These are phyloP conservation scores for Ascaphus truei DNA, from an alignment of 2,113 vertebrate genomes.

Conservation along the genomic window DNA sequence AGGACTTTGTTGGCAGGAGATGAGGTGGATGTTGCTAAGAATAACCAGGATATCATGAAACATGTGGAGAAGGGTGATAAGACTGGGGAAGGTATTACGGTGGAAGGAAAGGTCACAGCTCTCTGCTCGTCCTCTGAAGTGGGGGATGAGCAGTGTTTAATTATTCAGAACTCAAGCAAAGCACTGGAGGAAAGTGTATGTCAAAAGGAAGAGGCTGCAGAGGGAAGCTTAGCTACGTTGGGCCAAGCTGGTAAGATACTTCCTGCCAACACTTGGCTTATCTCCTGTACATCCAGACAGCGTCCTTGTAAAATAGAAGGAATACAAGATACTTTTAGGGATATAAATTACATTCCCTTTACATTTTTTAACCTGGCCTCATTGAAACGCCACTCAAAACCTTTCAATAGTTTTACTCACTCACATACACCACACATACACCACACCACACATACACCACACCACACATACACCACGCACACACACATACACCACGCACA, in stretches of 20 bases:
- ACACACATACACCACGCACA: too few relatives aligned
- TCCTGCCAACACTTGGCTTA: too few relatives aligned
- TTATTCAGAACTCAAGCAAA: accelerated
- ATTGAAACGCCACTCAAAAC: too few relatives aligned
- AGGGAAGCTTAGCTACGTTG: constrained; percentile 9
- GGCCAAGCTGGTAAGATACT: background rate
- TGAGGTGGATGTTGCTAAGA: constrained; percentile 25
- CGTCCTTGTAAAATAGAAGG: too few relatives aligned
- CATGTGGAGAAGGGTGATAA: constrained; percentile 23
- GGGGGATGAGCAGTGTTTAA: background rate
- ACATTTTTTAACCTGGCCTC: too few relatives aligned
- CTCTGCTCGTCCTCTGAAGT: accelerated
- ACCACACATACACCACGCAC: too few relatives aligned
- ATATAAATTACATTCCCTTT: too few relatives aligned
- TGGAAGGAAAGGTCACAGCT: background rate
- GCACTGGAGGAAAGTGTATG: accelerated
- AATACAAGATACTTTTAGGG: too few relatives aligned
- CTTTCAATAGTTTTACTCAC: too few relatives aligned
- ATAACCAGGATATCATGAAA: constrained; percentile 45
- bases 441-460: too few relatives aligned
- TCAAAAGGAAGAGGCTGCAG: background rate
- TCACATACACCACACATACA: too few relatives aligned
- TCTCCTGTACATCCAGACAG: too few relatives aligned
- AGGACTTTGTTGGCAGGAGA: background rate
- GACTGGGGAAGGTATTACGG: background rate